A percentile compares a stretch with the other conserved stretches of the same genome.
phyloP scores from a whole-genome alignment of 2,888 invertebrate genomes.

The Drosophila merina region DNA sequence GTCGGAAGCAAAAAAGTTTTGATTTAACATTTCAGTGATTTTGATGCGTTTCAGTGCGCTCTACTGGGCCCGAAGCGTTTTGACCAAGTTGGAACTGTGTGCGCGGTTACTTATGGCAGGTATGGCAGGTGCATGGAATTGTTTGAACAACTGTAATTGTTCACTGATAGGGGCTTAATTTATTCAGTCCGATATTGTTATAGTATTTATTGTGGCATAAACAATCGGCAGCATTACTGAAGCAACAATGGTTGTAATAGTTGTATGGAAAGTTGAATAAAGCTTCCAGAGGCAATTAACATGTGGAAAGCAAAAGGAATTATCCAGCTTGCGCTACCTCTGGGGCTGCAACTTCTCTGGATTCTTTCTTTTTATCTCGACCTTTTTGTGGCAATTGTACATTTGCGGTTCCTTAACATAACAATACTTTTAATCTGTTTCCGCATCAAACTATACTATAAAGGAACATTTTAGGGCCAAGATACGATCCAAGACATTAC shows the following conservation, averaged over 20 bases:
- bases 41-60: conserved; percentile 68
- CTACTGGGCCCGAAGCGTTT: conserved; percentile 55
- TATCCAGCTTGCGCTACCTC: conserved; percentile 57
- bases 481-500: conserved; percentile 17
- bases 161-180: conserved; percentile 47
- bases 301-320: conserved; percentile 60
- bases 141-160: conserved; percentile 34
- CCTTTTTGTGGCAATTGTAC: neutral
- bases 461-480: neutral
- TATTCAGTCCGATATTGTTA: conserved; percentile 38
- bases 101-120: conserved; percentile 11
- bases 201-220: conserved; percentile 16
- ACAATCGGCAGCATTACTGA: conserved; percentile 7
- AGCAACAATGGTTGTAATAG: conserved; percentile 24
- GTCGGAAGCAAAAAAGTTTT: conserved; percentile 34
- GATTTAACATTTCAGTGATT: conserved; percentile 64
- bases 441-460: too few relatives aligned
- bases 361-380: neutral
- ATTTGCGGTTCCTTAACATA: neutral
- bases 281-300: conserved; percentile 50
- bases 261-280: conserved; percentile 8
- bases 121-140: conserved; percentile 19
- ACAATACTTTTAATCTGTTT: neutral
- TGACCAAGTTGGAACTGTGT: conserved; percentile 35
- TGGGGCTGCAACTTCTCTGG: conserved; percentile 16